Conservation (phyloP, 2,888 invertebrate species). For the Drosophila suboccidentalis region DNA sequence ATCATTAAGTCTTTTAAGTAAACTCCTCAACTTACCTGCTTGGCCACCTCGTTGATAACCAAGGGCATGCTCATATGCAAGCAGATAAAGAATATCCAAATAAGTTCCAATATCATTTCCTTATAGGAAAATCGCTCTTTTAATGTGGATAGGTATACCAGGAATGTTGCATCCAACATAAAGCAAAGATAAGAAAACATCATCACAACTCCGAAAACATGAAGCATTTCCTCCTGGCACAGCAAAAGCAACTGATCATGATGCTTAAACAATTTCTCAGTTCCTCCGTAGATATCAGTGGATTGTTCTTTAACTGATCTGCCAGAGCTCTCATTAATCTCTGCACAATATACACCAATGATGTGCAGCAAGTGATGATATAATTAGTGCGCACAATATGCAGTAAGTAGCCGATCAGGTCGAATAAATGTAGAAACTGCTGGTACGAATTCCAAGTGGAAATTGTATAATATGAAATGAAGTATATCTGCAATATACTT, state of each 20-base stretch:
- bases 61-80: constrained; percentile 40
- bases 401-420: neutral
- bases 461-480: neutral
- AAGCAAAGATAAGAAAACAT: constrained; percentile 23
- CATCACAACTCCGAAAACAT: constrained; percentile 33
- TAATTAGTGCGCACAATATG: neutral
- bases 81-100: constrained; percentile 25
- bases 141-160: constrained; percentile 22
- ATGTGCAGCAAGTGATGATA: constrained; percentile 35
- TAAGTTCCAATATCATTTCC: neutral
- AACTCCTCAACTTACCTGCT: constrained; percentile 52
- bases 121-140: constrained; percentile 22
- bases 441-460: neutral
- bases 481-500: neutral
- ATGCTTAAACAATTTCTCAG: constrained; percentile 2
- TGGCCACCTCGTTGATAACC: constrained; percentile 25
- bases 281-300: neutral
- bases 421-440: neutral
- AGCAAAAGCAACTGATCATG: constrained; percentile 34
- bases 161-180: constrained; percentile 27
- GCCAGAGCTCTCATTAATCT: constrained; percentile 18
- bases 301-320: neutral
- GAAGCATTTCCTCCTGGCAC: constrained; percentile 28
- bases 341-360: constrained; percentile 30
- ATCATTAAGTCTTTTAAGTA: no score